Conservation (phyloP, 2,797 vertebrate species). For the Malacoraja senta region DNA sequence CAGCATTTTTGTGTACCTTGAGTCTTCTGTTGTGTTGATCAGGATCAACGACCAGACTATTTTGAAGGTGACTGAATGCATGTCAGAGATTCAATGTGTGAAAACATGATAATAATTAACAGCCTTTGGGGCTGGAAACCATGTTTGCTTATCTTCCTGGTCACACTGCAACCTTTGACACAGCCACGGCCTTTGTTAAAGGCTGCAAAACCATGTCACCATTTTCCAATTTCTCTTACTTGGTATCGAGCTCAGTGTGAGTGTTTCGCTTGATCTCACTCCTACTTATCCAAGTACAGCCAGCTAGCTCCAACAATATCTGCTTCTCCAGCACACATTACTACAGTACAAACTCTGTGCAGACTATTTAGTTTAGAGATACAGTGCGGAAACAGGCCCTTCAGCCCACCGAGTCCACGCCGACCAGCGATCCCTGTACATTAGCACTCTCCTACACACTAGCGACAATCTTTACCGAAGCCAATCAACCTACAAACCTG, state of each 20-base stretch:
- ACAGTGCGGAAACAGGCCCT: too few species aligned
- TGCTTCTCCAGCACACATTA: neutral
- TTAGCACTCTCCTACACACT: neutral
- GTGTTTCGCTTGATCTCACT: neutral
- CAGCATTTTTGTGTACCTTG: too few species aligned
- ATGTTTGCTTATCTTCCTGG: neutral
- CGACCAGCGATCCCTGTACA: neutral
- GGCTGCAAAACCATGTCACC: too few species aligned
- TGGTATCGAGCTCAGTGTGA: too few species aligned
- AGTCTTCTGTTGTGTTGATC: neutral
- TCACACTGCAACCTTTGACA: neutral
- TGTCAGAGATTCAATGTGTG: neutral
- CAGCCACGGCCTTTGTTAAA: neutral
- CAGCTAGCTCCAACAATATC: neutral
- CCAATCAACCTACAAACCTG: too few species aligned
- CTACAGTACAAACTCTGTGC: neutral
- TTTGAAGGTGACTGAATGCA: neutral
- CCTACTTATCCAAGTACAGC: neutral
- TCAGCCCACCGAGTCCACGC: too few species aligned
- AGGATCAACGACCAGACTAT: too few species aligned
- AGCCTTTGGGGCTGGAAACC: neutral
- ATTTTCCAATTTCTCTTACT: neutral
- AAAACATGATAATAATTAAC: neutral
- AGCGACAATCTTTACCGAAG: neutral
- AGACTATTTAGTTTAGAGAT: too few species aligned